These are phyloP conservation scores for Bovichtus variegatus DNA, from an alignment of 2,797 vertebrate genomes.

Conservation along the genomic window DNA sequence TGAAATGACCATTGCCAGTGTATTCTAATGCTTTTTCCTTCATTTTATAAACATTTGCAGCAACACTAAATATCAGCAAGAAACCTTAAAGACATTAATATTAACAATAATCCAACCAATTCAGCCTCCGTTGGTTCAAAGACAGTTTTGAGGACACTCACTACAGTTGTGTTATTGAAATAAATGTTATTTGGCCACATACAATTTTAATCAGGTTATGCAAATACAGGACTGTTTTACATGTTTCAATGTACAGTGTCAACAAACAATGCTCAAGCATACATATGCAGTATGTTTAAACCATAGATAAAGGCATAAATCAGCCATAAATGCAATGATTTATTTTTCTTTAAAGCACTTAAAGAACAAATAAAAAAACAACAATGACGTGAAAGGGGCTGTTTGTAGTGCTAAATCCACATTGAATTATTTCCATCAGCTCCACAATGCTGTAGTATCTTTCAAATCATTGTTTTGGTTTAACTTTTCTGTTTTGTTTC, in stretches of 20 bases:
- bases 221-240: neutral
- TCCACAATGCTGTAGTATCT: neutral
- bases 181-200: neutral
- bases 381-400: neutral
- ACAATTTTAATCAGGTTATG: neutral
- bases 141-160: slow-evolving; percentile 1
- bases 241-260: neutral
- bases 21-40: slow-evolving; percentile 4
- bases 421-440: neutral
- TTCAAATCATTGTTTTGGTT: slow-evolving; percentile 9
- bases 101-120: neutral
- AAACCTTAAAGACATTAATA: neutral
- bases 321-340: neutral
- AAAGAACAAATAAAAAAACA: neutral
- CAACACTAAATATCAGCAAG: neutral
- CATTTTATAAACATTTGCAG: neutral
- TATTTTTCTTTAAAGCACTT: neutral
- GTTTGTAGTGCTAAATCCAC: neutral
- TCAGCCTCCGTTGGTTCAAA: neutral
- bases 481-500: neutral
- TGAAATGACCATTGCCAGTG: neutral
- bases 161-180: neutral
- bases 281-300: slow-evolving; percentile 5
- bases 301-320: neutral
- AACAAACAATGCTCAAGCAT: neutral